Conservation (phyloP, 2,888 invertebrate species). For the Hirtodrosophila trivittata region DNA sequence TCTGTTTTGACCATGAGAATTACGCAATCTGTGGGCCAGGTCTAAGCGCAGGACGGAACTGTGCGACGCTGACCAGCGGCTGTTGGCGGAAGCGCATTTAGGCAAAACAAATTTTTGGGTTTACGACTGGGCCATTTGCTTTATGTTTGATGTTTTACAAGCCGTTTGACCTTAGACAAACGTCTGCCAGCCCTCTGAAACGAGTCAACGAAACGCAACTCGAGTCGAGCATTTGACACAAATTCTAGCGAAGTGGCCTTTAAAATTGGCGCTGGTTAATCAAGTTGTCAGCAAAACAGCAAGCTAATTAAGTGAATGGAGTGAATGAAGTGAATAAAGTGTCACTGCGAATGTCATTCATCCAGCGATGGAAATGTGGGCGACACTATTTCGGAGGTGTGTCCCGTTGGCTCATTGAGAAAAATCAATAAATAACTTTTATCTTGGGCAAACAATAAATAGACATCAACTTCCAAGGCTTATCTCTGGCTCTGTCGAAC, state of each 20-base stretch:
- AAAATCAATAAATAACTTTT: constrained; percentile 61
- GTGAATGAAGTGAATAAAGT: constrained; percentile 28
- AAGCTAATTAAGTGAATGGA: constrained; percentile 19
- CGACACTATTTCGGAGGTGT: constrained; percentile 18
- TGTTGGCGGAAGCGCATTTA: constrained; percentile 45
- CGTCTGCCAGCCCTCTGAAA: constrained; percentile 33
- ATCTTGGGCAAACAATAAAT: constrained; percentile 63
- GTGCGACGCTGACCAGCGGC: constrained; percentile 20
- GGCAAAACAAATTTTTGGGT: constrained; percentile 45
- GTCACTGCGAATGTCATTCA: constrained; percentile 3
- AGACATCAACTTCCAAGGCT: constrained; percentile 43
- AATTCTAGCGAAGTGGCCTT: constrained; percentile 50
- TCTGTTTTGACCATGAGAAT: constrained; percentile 31
- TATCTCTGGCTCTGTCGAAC: constrained; percentile 32
- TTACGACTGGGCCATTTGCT: constrained; percentile 64
- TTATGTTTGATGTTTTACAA: constrained; percentile 55
- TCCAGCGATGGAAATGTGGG: constrained; percentile 5
- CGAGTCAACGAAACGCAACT: constrained; percentile 8
- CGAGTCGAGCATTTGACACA: constrained; percentile 33
- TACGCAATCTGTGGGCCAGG: constrained; percentile 37
- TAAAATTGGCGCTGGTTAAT: constrained; percentile 24
- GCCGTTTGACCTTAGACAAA: constrained; percentile 66
- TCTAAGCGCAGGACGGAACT: constrained; percentile 4
- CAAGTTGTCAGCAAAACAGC: not conserved
- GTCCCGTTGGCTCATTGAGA: constrained; percentile 29